These are phyloP conservation scores for Scaptodrosophila latifasciaeformis DNA, from an alignment of 2,888 invertebrate species.

Conservation along the genomic window DNA sequence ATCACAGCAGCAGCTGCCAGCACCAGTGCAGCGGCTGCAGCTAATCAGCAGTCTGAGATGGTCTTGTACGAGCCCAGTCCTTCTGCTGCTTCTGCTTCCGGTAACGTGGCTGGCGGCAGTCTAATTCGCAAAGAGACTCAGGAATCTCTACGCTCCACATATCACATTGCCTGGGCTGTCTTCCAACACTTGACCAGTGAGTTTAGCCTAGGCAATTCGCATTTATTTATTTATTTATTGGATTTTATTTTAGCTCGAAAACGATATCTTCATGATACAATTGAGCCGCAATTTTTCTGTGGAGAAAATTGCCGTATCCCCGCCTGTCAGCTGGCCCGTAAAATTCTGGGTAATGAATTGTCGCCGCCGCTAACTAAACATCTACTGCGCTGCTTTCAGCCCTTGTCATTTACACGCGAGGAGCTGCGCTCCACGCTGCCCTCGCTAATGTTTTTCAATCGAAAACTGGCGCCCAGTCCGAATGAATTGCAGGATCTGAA, in stretches of 20 bases:
- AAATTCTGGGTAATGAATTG: constrained; percentile 73
- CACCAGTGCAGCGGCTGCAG: constrained; percentile 34
- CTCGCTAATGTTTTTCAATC: constrained; percentile 72
- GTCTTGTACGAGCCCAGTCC: too few relatives aligned
- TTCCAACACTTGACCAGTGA: constrained; percentile 72
- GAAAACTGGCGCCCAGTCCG: constrained; percentile 69
- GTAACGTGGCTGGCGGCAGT: constrained; percentile 33
- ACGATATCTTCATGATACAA: constrained; percentile 65
- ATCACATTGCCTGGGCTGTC: constrained; percentile 75
- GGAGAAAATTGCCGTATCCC: constrained; percentile 66
- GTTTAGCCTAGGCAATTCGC: not conserved
- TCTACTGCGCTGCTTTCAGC: constrained; percentile 73
- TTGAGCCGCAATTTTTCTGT: constrained; percentile 72
- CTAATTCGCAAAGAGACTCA: constrained; percentile 45
- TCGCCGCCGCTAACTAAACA: constrained; percentile 72
- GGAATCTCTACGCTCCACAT: constrained; percentile 58
- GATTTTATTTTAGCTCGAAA: constrained; percentile 57
- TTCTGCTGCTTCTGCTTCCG: constrained; percentile 9
- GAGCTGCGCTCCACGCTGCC: constrained; percentile 71
- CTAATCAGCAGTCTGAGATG: constrained; percentile 26
- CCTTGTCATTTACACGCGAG: constrained; percentile 69
- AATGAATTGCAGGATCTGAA: constrained; percentile 65
- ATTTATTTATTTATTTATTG: not conserved
- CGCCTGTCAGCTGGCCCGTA: constrained; percentile 72
- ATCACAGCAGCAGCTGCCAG: constrained; percentile 33